phyloP scores from a whole-genome alignment of 2,888 invertebrate genomes.

The Diplazon laetatorius region DNA sequence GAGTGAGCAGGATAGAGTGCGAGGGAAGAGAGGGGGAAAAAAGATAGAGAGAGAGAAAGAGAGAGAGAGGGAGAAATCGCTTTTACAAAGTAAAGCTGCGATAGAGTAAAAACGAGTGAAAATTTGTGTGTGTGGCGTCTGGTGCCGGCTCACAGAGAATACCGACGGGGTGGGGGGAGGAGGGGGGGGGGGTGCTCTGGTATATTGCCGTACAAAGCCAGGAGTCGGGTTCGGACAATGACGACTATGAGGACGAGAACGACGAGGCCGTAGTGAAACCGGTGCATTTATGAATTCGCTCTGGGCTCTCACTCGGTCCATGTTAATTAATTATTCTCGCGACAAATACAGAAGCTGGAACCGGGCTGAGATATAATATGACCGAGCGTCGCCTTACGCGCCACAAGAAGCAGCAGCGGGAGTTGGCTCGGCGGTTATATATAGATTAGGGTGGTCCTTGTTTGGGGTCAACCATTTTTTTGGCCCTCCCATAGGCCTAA shows the following conservation, averaged over 20 bases:
- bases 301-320: slow-evolving; percentile 44
- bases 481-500: too few relatives aligned
- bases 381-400: slow-evolving; percentile 45
- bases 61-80: slow-evolving; percentile 8
- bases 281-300: slow-evolving; percentile 51
- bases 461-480: too few relatives aligned
- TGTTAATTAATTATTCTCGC: slow-evolving; percentile 78
- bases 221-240: neutral
- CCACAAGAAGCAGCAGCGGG: slow-evolving; percentile 30
- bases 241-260: slow-evolving; percentile 15
- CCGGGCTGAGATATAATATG: slow-evolving; percentile 47
- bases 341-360: slow-evolving; percentile 69
- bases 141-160: neutral
- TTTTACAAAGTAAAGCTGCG: slow-evolving; percentile 1
- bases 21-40: slow-evolving; percentile 24
- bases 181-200: neutral
- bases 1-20: slow-evolving; percentile 54
- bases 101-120: slow-evolving; percentile 18
- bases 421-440: slow-evolving; percentile 18
- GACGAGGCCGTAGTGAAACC: slow-evolving; percentile 40
- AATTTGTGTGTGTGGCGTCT: slow-evolving; percentile 6
- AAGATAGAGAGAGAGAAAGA: slow-evolving; percentile 41
- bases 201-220: slow-evolving; percentile 17
- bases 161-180: neutral
- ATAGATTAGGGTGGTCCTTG: too few relatives aligned